Base-by-base conservation (phyloP, 2,888 invertebrate species). In the Drosophila rubida region DNA sequence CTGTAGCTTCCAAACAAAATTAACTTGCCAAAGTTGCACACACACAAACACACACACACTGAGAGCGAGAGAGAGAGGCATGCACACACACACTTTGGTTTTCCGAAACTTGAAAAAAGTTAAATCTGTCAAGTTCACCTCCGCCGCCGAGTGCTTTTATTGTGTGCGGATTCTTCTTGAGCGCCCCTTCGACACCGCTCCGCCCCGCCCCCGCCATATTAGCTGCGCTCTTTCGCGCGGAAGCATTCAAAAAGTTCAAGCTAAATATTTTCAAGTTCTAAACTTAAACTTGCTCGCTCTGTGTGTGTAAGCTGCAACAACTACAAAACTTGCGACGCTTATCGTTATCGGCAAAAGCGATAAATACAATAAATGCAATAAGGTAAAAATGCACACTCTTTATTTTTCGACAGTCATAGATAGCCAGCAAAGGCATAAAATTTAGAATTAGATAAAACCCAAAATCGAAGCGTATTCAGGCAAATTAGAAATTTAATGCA, bases 1-100 rank as follows among this genome's bases (percentile, higher is more conserved):
- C 78, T 84, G 82, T 89, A 89, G 89, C 90, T 90, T 90, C 89
- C 89, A 89, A 81, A 85, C 73, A 55, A 78, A 76, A 80, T 81
- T 83, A 84, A 89, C 88, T 78, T 84, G 70, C 87, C 87, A 88
- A 89, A 88, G 80, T 86, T 76, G 73, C 69, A 59, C 60, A 69
- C 44, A 35, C 48, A 57, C 35, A 35, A 4, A 35, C 35, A 35
- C 44, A 35, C 48, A 57, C 30, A 30, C 30, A 30, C 30, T 25
- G 25, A 25, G 25, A 25, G 25, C 5, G 32, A 32, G 32, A 27
- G 27, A 32, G 32, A n/a, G 11, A 14, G 13, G 14, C n/a, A n/a
- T n/a, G n/a, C 11, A 32, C 32, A 32, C 30, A 32, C 30, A 32
- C 11, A 64, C 77, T 86, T 80, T 83, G 70, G 74, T 74, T 86